Evolutionary conservation across 2,888 invertebrate species (phyloP).

Genomic region (Dastarcus helophoroides): DNA sequence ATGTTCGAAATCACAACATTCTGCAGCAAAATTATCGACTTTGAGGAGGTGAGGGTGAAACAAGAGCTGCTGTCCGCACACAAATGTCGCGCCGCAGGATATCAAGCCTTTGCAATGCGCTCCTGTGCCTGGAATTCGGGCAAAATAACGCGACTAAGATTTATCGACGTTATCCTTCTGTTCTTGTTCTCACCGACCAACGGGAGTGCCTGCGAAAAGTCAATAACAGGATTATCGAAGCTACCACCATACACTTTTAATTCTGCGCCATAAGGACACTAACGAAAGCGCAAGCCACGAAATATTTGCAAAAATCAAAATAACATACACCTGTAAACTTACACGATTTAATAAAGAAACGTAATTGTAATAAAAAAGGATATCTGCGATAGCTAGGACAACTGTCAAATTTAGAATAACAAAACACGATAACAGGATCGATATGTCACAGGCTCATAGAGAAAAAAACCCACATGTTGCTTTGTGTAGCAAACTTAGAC

Average conservation of each 20-base stretch:
- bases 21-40: constrained; percentile 30
- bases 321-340: constrained; percentile 4
- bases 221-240: constrained; percentile 26
- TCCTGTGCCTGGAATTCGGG: constrained; percentile 30
- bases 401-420: too few species aligned
- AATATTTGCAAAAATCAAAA: constrained; percentile 2
- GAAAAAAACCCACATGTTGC: constrained; percentile 28
- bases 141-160: constrained; percentile 19
- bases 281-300: constrained; percentile 27
- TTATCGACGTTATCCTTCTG: constrained; percentile 17
- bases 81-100: constrained; percentile 23
- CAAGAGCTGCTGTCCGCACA: constrained; percentile 13
- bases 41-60: constrained; percentile 13
- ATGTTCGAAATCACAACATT: constrained; percentile 23
- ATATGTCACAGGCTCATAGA: constrained; percentile 25
- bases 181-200: constrained; percentile 27
- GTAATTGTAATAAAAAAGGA: too few species aligned
- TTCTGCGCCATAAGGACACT: constrained; percentile 30
- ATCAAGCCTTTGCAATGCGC: constrained; percentile 30
- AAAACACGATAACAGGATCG: constrained; percentile 6
- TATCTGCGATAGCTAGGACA: too few species aligned
- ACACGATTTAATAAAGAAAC: constrained; percentile 2
- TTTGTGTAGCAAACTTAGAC: constrained; percentile 15
- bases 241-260: constrained; percentile 25
- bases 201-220: constrained; percentile 22